Evolutionary conservation across 2,113 vertebrate species (phyloP), one percentile per base, ranked within the genome.

Genomic region (Anseranas semipalmata): DNA sequence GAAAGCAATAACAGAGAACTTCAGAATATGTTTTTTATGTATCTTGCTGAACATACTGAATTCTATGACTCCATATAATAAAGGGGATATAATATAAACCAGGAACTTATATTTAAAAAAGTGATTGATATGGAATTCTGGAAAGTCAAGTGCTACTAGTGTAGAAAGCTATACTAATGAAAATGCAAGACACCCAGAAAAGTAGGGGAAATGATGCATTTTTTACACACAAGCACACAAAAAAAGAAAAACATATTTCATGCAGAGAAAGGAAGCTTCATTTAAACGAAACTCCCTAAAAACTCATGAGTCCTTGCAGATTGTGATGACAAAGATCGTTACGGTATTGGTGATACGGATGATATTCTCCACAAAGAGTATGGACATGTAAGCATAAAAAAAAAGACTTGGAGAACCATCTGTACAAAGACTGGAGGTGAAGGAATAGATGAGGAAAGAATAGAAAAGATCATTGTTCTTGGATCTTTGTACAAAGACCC

Each of bases 351-450:
- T 22, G 30, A 48, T 41, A 28, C 0, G 52, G 35, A 24, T 24
- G 81, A 71, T 21, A 53, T 48, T 22, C 19, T 41, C 39, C 75
- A 18, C 15, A 46, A 67, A 46, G 45, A 15, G 10, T 21, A 20
- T 2, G 24, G 39, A 37, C 3, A 3, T 1, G 3, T 12, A 45
- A 33, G 30, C 17, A 8, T 5, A 7, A 48, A 68, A 37, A 67
- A 22, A 19, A 33, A 67, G 32, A 37, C 12, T 37, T 62, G 53
- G 27, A 41, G 11, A 41, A 60, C 6, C 20, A 5, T 12, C 46
- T 50, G 18, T 20, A 28, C 15, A 52, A 79, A 65, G 16, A 27
- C 10, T 11, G n/a, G 32, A 9, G 32, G 3, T 16, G 67, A 48
- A 21, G 14, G 32, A 41, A 79, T 5, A 50, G 17, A 30, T 46